Percentiles rank a stretch among this genome's conserved stretches.
Conservation (phyloP, 2,888 invertebrate genomes). For the Nebria brevicollis region DNA sequence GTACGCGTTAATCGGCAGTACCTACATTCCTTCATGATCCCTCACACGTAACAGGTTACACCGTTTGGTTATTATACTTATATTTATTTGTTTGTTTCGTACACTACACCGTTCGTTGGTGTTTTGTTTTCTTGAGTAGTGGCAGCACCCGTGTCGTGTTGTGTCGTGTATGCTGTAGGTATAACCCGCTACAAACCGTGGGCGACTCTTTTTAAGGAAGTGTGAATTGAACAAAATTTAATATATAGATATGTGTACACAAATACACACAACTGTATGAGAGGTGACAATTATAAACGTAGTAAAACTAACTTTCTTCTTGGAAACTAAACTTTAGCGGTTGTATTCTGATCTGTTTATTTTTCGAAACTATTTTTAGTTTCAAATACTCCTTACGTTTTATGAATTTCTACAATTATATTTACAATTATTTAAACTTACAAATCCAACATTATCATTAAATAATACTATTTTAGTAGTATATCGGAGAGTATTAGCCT, state of each 20-base stretch:
- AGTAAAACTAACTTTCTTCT: background rate
- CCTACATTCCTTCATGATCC: slow-evolving; percentile 40
- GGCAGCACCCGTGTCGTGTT: slow-evolving; percentile 7
- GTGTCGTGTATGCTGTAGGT: background rate
- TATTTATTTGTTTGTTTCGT: background rate
- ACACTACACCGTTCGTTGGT: background rate
- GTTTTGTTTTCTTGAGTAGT: slow-evolving; percentile 12
- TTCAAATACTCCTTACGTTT: background rate
- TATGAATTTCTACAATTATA: background rate
- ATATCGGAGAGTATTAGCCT: background rate
- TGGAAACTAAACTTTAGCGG: background rate
- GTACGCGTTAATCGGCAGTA: slow-evolving; percentile 39
- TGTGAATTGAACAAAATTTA: slow-evolving; percentile 15
- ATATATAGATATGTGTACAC: background rate
- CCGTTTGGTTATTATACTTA: background rate
- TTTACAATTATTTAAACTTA: no score
- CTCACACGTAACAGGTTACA: slow-evolving; percentile 18
- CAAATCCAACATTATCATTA: no score
- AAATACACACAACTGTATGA: background rate
- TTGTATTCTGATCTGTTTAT: background rate
- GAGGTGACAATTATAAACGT: slow-evolving; percentile 1
- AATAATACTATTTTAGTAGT: background rate
- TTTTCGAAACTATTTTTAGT: background rate
- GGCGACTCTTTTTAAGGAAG: slow-evolving; percentile 11
- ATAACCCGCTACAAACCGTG: background rate